phyloP scores from a whole-genome alignment of 2,888 invertebrate species.

The Conistra vaccinii region DNA sequence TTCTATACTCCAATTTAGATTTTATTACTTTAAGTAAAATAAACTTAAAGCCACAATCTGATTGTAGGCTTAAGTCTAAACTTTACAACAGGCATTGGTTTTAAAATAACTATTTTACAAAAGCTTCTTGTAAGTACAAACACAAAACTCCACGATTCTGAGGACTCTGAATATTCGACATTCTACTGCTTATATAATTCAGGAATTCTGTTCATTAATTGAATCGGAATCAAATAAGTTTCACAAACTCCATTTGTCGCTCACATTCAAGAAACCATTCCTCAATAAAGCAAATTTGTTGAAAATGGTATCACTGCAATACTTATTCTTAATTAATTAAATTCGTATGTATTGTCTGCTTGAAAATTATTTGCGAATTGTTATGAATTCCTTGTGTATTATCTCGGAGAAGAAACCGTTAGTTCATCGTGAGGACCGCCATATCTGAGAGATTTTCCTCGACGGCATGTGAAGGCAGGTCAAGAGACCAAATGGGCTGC shows the following conservation, averaged over 20 bases:
- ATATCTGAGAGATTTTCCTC: no score
- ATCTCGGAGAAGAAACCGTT: no score
- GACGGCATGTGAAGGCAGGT: no score
- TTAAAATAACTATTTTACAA: neutral
- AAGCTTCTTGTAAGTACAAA: neutral
- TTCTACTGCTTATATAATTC: constrained; percentile 6
- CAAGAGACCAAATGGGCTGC: no score
- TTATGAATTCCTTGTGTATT: neutral
- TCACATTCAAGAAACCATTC: constrained; percentile 10
- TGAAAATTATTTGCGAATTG: neutral
- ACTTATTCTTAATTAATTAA: neutral
- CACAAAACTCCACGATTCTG: neutral
- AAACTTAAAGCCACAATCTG: neutral
- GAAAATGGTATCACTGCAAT: neutral
- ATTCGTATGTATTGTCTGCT: neutral
- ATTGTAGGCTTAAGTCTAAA: neutral
- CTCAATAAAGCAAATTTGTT: neutral
- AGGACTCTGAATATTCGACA: neutral
- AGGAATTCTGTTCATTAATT: constrained; percentile 22
- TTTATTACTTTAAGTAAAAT: neutral
- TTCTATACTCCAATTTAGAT: neutral
- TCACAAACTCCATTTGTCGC: neutral
- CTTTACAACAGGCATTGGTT: neutral
- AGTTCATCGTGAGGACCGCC: no score
- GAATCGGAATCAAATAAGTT: constrained; percentile 23